Base-by-base conservation (phyloP, 2,797 vertebrate species). In the Enteromius afrohamiltoni region DNA sequence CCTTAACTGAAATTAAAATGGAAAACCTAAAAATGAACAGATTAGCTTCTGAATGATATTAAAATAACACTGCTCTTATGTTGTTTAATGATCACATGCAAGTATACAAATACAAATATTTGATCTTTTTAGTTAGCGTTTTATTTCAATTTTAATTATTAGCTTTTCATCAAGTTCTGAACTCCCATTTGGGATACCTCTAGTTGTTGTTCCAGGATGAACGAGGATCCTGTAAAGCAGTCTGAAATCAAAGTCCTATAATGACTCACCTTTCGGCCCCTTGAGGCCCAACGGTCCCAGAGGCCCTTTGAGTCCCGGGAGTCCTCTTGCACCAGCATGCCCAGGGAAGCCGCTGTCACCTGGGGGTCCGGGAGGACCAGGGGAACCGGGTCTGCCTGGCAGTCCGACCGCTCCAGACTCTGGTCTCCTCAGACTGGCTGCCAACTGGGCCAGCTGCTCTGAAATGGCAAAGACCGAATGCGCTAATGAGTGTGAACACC, bases 391-490 rank as follows among this genome's bases (percentile, higher is more conserved):
- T 85, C 86, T 95, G 47, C 98, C 98, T 62, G 98, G 98, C 82
- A 99, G 94, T 70, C 98, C 98, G 1, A 94, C 94, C 64, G 93
- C 95, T 0, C 98, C 98, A 5, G 95, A 95, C 91, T 99, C 97
- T 1, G 98, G 98, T 87, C 97, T 95, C 89, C 94, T 95, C 78
- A 99, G 95, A 87, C 98, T 99, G 85, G 97, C 96, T 83, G 98
- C 98, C 92, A 99, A 94, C 92, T 97, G 96, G 82, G 96, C 96
- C 86, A 99, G 90, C 90, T 99, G 97, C 89, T 99, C 98, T 99
- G 92, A 93, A 93, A 85, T 77, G 86, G 67, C 53, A 82, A 7
- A 88, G 68, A 83, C 51, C 77, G 69, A 77, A 88, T 21, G 62
- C 6, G 8, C 37, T 65, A 71, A 79, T 67, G 82, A 78, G 65